Conservation (phyloP, 2,113 vertebrate genomes). For the Hemibagrus wyckioides region DNA sequence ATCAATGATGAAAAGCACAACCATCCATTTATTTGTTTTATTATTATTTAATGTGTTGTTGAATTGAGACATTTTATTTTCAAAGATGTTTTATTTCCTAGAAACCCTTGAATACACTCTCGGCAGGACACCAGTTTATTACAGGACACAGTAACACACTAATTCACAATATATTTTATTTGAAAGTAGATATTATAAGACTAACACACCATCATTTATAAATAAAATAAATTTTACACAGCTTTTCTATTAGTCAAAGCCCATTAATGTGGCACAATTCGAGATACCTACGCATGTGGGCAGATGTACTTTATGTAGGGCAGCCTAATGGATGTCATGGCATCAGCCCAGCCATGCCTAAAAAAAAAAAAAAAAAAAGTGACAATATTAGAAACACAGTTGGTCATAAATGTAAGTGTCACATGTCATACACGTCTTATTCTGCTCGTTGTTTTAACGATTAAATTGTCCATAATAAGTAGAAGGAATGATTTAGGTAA, state of each 20-base stretch:
- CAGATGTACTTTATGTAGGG: constrained; percentile 96
- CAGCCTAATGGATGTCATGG: constrained; percentile 84
- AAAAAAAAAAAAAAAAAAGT: constrained; percentile 42
- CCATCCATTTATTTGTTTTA: not conserved
- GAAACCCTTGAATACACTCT: not conserved
- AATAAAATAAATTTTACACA: not conserved
- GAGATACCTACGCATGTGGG: constrained; percentile 90
- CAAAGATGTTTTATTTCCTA: not conserved
- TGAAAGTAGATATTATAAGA: not conserved
- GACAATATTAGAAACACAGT: constrained; percentile 2
- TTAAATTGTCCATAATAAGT: not conserved
- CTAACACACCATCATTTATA: not conserved
- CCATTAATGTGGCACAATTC: not conserved
- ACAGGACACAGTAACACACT: not conserved
- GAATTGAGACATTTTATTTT: not conserved
- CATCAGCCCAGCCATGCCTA: constrained; percentile 94
- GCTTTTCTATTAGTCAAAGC: not conserved
- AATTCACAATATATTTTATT: not conserved
- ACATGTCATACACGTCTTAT: not conserved
- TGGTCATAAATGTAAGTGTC: not conserved
- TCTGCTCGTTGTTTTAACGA: not conserved
- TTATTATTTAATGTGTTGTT: too few species aligned
- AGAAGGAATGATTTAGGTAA: not conserved
- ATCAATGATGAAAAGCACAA: not conserved
- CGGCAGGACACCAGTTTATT: not conserved